Evolutionary conservation across 2,113 vertebrate species (phyloP).

Genomic region (Triplophysa tibetana): DNA sequence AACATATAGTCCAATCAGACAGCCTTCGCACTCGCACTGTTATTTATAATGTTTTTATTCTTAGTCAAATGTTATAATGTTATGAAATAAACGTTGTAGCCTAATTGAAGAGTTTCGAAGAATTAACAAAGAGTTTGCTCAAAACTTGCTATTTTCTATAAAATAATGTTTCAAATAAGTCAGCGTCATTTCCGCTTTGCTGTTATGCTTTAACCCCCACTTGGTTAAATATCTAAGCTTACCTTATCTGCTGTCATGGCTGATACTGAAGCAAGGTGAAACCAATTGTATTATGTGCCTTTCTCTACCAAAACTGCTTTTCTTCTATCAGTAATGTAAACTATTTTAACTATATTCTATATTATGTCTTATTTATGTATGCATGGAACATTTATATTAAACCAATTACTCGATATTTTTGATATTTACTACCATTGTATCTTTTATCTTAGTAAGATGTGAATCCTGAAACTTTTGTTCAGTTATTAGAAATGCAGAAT

Average conservation of each 20-base stretch:
- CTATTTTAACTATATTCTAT: background rate
- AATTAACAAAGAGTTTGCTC: background rate
- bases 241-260: background rate
- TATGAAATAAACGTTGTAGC: background rate
- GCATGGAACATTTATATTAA: too few relatives aligned
- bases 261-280: background rate
- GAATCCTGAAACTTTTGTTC: too few relatives aligned
- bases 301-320: background rate
- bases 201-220: constrained; percentile 12
- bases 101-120: background rate
- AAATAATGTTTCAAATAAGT: background rate
- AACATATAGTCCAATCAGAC: background rate
- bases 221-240: background rate
- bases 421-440: too few relatives aligned
- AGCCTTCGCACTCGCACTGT: too few relatives aligned
- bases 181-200: constrained; percentile 27
- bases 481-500: too few relatives aligned
- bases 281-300: background rate
- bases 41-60: too few relatives aligned
- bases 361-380: background rate
- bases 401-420: too few relatives aligned
- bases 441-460: too few relatives aligned
- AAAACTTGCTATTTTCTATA: background rate
- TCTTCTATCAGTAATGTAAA: background rate
- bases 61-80: too few relatives aligned